Base-by-base conservation (phyloP, 2,113 vertebrate species). In the Dolichallabes microphthalmus region DNA sequence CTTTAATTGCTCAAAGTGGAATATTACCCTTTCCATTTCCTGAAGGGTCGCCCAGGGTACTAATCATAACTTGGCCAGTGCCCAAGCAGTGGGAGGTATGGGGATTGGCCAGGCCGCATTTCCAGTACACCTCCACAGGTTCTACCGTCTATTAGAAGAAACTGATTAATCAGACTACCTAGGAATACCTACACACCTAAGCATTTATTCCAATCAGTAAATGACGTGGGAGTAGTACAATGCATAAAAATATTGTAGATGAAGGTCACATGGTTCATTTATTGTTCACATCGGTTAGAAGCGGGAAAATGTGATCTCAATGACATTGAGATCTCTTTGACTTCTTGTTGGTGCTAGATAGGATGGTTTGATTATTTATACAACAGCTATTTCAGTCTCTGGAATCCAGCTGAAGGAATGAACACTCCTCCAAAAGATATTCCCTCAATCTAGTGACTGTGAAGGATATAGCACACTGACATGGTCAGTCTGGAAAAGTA, bases 11-110 rank as follows among this genome's bases (percentile, higher is more conserved):
- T n/a, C 3, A 78, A 25, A 22, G 15, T 57, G 32, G 32, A 27
- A 30, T 39, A 50, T 89, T 92, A 98, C 98, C 97, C 94, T 98
- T 99, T 63, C 91, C 94, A 0, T 96, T 96, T 75, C 98, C 98
- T 0, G 91, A 85, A 0, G 95, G 93, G 83, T 98, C 97, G 0
- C 97, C 98, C 84, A 98, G 83, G 22, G 95, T 57, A 86, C 97
- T 98, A 91, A 99, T 95, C 93, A 99, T 96, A 90, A 99, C 93
- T 86, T 99, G 97, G 0, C 98, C 97, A 0, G 57, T 96, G 88
- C 92, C 95, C 92, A 99, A 93, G 79, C 98, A 98, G 92, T 99
- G 98, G 0, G 94, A 94, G 55, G 97, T 99, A 91, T 98, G 98
- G 1, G 95, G 93, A 86, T 96, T 94, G 0, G 93, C 95, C 88